Base-by-base conservation (phyloP, 2,888 invertebrate genomes). In the Parascotia fuliginaria region DNA sequence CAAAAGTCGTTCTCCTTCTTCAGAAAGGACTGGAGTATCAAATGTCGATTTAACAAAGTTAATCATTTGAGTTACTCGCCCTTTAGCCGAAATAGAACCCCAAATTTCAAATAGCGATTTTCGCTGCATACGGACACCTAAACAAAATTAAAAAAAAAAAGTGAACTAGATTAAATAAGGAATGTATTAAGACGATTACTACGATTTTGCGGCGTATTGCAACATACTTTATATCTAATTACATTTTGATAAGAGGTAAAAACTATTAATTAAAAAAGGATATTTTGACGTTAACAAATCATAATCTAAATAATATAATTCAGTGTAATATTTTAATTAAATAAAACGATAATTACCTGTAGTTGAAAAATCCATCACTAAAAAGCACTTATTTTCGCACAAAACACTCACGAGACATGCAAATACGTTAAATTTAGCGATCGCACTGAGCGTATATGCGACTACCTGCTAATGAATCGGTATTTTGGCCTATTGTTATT, bases 21-120 rank as follows among this genome's bases (percentile, higher is more conserved):
- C 27, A 2, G 11, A 31, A 12, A 41, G 9, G 12, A 40, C 15
- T 9, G 31, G 24, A 41, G 16, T 11, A 43, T 9, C 32, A 43
- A 53, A 43, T 16, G 2, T 36, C 34, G 13, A 12, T 40, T 53
- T 19, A 12, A 52, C 47, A 28, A 44, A 48, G 32, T 34, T 42
- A 13, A 54, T 38, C 24, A 54, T 43, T 48, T 44, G n/a, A 36
- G 32, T 33, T 44, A 48, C 43, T 43, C 48, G 31, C 11, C 37
- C 41, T 42, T 54, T 47, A 16, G 44, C 14, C 28, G 53, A 43
- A 15, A 37, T 32, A 33, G 47, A 54, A 41, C 36, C 48, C 53
- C 49, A 49, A 49, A 43, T 39, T 6, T 43, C 43, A 24, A 49
- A 43, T 24, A 43, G 9, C 1, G 42, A 34, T 43, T 46, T 42